Conservation (phyloP, 2,113 vertebrate species). For the Acanthochromis polyacanthus region DNA sequence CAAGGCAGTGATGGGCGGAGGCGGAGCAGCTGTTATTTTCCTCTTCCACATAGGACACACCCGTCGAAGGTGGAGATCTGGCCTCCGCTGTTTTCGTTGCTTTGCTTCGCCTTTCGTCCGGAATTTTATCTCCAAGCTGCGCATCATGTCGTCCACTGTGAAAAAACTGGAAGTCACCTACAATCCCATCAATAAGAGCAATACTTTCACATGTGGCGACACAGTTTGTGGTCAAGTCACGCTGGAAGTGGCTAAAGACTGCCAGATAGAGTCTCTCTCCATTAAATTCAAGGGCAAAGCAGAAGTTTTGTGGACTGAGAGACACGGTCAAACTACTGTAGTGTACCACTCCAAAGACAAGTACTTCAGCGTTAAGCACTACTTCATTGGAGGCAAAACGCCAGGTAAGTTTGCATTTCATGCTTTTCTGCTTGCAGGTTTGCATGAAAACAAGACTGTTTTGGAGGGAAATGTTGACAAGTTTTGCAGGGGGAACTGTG, state of each 20-base stretch:
- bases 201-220: constrained; percentile 75
- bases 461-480: too few relatives aligned
- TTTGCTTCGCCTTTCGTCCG: too few relatives aligned
- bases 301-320: constrained; percentile 72
- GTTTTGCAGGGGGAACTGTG: too few relatives aligned
- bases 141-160: constrained; percentile 65
- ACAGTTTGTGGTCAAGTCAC: constrained; percentile 64
- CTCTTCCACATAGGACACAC: too few relatives aligned
- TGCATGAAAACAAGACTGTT: too few relatives aligned
- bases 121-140: too few relatives aligned
- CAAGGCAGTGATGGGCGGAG: too few relatives aligned
- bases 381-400: constrained; percentile 52
- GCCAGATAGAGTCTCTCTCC: constrained; percentile 46
- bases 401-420: constrained; percentile 47
- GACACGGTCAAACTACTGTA: constrained; percentile 12
- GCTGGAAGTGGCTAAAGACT: constrained; percentile 75
- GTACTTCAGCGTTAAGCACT: constrained; percentile 74
- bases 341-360: constrained; percentile 78
- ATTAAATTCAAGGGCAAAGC: constrained; percentile 82
- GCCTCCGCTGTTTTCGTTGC: too few relatives aligned
- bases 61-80: too few relatives aligned
- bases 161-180: constrained; percentile 68
- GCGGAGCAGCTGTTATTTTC: too few relatives aligned
- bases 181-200: constrained; percentile 51
- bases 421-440: too few relatives aligned